Base-by-base conservation (phyloP, 2,888 invertebrate species). In the Eustalomyia histrio region DNA sequence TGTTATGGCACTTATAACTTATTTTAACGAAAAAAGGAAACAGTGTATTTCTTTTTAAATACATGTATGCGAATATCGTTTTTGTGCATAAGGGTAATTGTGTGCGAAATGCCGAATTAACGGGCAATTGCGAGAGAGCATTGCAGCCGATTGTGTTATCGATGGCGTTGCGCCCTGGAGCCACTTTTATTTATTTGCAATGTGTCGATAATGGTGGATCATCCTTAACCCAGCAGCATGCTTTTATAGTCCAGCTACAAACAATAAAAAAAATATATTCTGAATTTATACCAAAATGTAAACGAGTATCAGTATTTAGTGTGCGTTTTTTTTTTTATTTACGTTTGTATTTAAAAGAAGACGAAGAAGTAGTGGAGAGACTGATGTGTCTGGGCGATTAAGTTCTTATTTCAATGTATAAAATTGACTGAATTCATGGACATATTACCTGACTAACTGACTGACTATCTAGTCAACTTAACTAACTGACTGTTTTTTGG, bases 81-180 rank as follows among this genome's bases (percentile, higher is more conserved):
- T 29, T 60, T 50, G 61, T 68, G 39, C 55, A 64, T 74, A 60
- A 58, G 69, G 78, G 74, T 81, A 81, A 81, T 81, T 81, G 81
- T 81, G 81, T 81, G 81, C 81, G 79, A 81, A 81, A 81, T 79
- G 69, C 71, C 74, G 79, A 81, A 81, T 81, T 81, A 81, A 81
- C 81, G 61, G 78, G 78, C 81, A 81, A 81, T 81, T 81, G 78
- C 74, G 79, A 81, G 79, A 80, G 80, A 78, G 81, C 74, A 79
- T 78, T 79, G 79, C 71, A 81, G 79, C 69, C 81, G 81, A 81
- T 81, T 87, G 87, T 87, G 88, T 88, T 88, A 88, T 87, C 87
- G 87, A 88, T 87, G 87, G 88, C 87, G 87, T 88, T 87, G 87
- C 85, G 76, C 75, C 81, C 80, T 74, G 84, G 79, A 82, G 81